Base-by-base conservation (phyloP, 2,888 invertebrate species). In the Cordilura impudica region DNA sequence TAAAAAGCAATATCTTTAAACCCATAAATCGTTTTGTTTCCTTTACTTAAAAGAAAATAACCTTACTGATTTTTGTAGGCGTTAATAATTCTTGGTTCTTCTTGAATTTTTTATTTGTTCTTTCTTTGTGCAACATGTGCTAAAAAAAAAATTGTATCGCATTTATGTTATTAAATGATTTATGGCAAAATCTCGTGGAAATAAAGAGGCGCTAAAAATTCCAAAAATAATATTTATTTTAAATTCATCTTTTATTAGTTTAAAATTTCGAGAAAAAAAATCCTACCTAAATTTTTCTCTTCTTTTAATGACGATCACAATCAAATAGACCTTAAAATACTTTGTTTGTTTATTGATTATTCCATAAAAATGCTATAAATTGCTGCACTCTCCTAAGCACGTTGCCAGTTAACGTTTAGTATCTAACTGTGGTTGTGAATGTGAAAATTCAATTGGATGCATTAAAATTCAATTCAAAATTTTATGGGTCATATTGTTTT, bases 201-300 rank as follows among this genome's bases (percentile, higher is more conserved):
- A 29, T 18, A 60, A 75, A 56, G 58, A 75, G 69, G 69, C 75
- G 67, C 75, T 75, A 63, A 56, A 60, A 21, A 61, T 16, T 14
- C 12, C 2, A 51, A 35, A 7, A 16, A 51, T 39, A 26, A 12
- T 7, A 16, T 26, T 4, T 8, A 23, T n/a, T n/a, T 45, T n/a
- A 39, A 39, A 39, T 4, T n/a, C 23, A 23, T 23, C 35, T n/a
- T n/a, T n/a, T n/a, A n/a, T n/a, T n/a, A n/a, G n/a, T n/a, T n/a
- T n/a, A n/a, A 56, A 5, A 39, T n/a, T 56, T 19, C 19, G 1
- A 16, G 29, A n/a, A 5, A 31, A 31, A 35, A 39, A n/a, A n/a
- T n/a, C n/a, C 7, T 14, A 35, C 19, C 19, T n/a, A 43, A 58
- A 19, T 39, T 2, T 19, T 56, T 56, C 26, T 26, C 14, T 51